Evolutionary conservation across 2,113 vertebrate genomes (phyloP).

Genomic region (Talpa occidentalis): DNA sequence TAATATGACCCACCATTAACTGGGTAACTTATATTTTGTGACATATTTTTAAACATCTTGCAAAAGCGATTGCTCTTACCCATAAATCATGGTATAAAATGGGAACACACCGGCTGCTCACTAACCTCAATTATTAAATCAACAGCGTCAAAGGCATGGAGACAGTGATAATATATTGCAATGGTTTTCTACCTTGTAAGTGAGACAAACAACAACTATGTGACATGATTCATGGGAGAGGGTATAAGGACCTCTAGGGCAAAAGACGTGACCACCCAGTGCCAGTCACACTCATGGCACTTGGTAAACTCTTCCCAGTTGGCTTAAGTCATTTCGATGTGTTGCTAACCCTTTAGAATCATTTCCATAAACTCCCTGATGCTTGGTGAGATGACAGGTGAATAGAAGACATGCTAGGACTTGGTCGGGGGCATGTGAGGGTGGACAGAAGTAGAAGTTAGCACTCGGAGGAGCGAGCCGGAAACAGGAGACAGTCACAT

Average conservation of each 20-base stretch:
- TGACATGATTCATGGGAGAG: not conserved
- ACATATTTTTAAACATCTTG: not conserved
- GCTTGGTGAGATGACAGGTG: not conserved
- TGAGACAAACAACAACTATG: not conserved
- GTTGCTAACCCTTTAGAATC: not conserved
- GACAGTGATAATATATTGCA: not conserved
- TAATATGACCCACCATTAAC: not conserved
- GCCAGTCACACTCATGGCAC: accelerated
- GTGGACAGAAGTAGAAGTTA: not conserved
- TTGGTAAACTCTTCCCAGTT: not conserved
- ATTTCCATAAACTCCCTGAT: not conserved
- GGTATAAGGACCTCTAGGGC: too few relatives aligned
- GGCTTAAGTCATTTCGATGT: not conserved
- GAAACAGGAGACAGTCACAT: not conserved
- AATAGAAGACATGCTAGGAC: not conserved
- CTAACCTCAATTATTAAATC: not conserved
- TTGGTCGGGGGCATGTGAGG: not conserved
- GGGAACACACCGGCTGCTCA: not conserved
- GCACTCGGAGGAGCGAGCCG: not conserved
- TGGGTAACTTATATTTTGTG: not conserved
- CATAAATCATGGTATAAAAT: not conserved
- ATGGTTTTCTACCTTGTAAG: not conserved
- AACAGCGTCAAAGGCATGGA: not conserved
- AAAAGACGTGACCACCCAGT: too few relatives aligned
- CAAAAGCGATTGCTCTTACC: not conserved